phyloP scores from a whole-genome alignment of 2,797 vertebrate genomes.

The Sebastes flavidus region DNA sequence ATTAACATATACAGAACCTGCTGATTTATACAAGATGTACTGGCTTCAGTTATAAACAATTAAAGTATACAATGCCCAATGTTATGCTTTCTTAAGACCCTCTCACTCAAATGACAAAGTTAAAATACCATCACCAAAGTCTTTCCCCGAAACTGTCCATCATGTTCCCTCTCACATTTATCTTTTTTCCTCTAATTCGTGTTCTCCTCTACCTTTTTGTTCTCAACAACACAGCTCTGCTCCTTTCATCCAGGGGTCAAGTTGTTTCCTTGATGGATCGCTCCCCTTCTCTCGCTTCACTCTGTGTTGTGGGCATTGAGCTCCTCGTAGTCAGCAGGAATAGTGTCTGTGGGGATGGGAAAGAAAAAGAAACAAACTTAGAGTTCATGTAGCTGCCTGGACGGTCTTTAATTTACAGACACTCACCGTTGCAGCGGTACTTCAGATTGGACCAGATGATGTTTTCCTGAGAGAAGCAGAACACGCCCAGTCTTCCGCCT shows the following conservation, averaged over 20 bases:
- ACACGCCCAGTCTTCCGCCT: slow-evolving; percentile 96
- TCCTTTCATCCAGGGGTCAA: neutral
- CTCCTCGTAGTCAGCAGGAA: slow-evolving; percentile 92
- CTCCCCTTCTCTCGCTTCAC: slow-evolving; percentile 12
- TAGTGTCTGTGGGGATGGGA: slow-evolving; percentile 87
- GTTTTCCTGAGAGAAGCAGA: slow-evolving; percentile 99
- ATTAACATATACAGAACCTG: slow-evolving; percentile 34
- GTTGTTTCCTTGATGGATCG: neutral
- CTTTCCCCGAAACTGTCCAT: neutral
- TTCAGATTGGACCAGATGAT: slow-evolving; percentile 99
- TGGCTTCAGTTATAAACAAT: slow-evolving; percentile 18
- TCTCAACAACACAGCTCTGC: neutral
- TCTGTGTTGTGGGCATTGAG: slow-evolving; percentile 80
- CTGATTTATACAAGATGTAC: slow-evolving; percentile 26
- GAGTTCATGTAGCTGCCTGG: neutral
- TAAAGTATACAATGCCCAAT: slow-evolving; percentile 45
- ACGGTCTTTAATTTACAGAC: neutral
- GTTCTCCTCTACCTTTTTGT: neutral
- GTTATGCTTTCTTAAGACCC: neutral
- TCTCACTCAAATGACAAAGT: neutral
- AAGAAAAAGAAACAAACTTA: neutral
- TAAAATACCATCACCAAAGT: neutral
- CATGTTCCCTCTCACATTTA: neutral
- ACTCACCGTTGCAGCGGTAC: slow-evolving; percentile 97
- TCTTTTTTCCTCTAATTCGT: neutral